A percentile compares a stretch with the other conserved stretches of the same genome.
These are phyloP conservation scores for Pseudomyrmex concolor DNA, from an alignment of 1,140 invertebrate species.

Conservation along the genomic window DNA sequence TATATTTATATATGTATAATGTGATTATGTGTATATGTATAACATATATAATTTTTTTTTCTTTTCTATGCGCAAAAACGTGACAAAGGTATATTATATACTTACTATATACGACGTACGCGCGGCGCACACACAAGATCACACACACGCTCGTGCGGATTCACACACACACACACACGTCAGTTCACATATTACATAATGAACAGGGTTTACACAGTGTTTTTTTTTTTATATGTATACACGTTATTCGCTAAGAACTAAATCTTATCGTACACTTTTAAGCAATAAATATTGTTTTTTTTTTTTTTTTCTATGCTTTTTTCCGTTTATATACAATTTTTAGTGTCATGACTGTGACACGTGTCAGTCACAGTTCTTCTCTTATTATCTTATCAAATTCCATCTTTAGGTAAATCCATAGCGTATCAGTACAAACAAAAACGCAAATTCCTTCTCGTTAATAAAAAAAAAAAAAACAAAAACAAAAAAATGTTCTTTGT, in stretches of 20 bases:
- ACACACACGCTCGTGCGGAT: conserved; percentile 39
- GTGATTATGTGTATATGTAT: conserved; percentile 73
- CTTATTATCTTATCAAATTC: conserved; percentile 61
- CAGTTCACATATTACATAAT: too few species aligned
- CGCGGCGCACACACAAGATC: conserved; percentile 33
- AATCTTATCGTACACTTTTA: conserved; percentile 63
- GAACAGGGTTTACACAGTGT: too few species aligned
- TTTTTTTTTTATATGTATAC: conserved; percentile 7
- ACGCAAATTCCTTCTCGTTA: conserved; percentile 13
- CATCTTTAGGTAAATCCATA: conserved; percentile 48
- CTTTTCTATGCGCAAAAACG: conserved; percentile 49
- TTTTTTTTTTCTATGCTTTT: conserved; percentile 21
- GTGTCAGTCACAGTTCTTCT: not conserved
- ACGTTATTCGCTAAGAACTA: conserved; percentile 50
- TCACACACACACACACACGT: conserved; percentile 54
- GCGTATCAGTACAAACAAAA: conserved; percentile 28
- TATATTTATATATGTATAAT: conserved; percentile 65
- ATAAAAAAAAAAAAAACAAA: conserved; percentile 27
- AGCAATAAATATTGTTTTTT: conserved; percentile 45
- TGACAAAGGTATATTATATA: conserved; percentile 60
- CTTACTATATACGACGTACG: conserved; percentile 46
- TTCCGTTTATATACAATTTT: conserved; percentile 72
- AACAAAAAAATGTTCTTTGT: not conserved
- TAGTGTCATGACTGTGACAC: conserved; percentile 60
- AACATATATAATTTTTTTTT: conserved; percentile 62